Conservation (phyloP, 2,113 vertebrate species). For the Mixornis gularis region DNA sequence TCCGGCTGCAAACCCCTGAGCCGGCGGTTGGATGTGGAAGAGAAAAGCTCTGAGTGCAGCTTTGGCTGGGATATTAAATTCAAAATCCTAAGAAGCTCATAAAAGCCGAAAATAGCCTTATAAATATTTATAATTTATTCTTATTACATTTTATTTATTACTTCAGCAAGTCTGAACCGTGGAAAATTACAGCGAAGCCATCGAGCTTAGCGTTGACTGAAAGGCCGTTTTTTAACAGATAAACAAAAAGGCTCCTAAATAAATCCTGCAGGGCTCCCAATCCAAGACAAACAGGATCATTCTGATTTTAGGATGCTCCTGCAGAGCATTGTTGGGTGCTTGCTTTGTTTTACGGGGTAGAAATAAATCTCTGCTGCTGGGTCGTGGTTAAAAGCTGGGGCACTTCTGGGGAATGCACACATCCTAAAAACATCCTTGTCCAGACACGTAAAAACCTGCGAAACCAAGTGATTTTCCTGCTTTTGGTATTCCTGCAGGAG, state of each 20-base stretch:
- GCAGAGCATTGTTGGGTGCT: slow-evolving; percentile 24
- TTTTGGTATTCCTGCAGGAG: neutral
- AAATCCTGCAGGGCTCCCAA: slow-evolving; percentile 16
- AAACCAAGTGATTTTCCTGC: neutral
- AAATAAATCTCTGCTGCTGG: slow-evolving; percentile 6
- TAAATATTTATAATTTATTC: slow-evolving; percentile 62
- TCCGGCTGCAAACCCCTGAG: neutral
- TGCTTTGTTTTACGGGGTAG: slow-evolving; percentile 13
- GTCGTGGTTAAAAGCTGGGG: neutral
- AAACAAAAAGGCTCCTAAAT: slow-evolving; percentile 57
- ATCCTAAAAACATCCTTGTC: neutral
- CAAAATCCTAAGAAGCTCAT: slow-evolving; percentile 32
- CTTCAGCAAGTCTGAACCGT: slow-evolving; percentile 4
- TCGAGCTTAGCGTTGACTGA: neutral
- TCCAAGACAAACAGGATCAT: slow-evolving; percentile 59
- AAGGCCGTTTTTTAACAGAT: slow-evolving; percentile 22
- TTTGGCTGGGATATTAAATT: slow-evolving; percentile 37
- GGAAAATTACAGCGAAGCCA: slow-evolving; percentile 34
- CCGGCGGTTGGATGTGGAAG: neutral
- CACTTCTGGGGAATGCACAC: neutral
- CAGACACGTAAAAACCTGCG: neutral
- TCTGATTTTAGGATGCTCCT: slow-evolving; percentile 40
- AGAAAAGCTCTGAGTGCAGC: neutral
- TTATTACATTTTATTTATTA: slow-evolving; percentile 54
- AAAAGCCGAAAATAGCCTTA: slow-evolving; percentile 50